Evolutionary conservation across 2,797 vertebrate genomes (phyloP).

Genomic region (Darevskia nairensis): DNA sequence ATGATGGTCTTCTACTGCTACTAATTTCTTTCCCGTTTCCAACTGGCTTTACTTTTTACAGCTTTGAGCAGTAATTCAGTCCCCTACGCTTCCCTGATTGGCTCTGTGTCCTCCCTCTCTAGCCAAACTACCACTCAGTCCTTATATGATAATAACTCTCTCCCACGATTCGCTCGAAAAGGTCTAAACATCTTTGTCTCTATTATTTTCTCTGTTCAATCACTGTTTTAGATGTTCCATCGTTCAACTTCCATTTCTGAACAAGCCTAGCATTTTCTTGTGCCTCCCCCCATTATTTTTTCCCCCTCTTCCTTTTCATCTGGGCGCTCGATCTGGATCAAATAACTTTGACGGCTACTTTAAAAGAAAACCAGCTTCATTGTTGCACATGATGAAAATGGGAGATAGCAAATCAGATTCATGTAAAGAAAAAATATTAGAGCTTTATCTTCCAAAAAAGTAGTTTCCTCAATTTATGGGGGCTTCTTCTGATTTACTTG

Average conservation of each 20-base stretch:
- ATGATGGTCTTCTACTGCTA: slow-evolving; percentile 77
- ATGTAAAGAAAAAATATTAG: slow-evolving; percentile 42
- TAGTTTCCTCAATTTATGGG: slow-evolving; percentile 27
- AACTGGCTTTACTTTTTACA: slow-evolving; percentile 85
- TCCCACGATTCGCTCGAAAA: slow-evolving; percentile 87
- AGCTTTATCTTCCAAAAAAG: slow-evolving; percentile 44
- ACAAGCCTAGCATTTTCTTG: slow-evolving; percentile 72
- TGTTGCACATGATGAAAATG: slow-evolving; percentile 35
- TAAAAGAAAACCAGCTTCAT: slow-evolving; percentile 52
- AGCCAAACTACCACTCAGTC: slow-evolving; percentile 85
- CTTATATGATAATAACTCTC: slow-evolving; percentile 86
- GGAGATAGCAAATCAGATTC: slow-evolving; percentile 45
- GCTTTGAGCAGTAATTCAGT: slow-evolving; percentile 86
- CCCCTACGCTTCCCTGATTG: slow-evolving; percentile 85
- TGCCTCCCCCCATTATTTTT: slow-evolving; percentile 61
- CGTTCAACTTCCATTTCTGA: slow-evolving; percentile 79
- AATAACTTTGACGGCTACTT: slow-evolving; percentile 53
- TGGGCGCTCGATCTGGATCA: slow-evolving; percentile 89
- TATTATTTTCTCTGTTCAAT: slow-evolving; percentile 85
- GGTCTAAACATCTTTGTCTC: slow-evolving; percentile 87
- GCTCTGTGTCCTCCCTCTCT: slow-evolving; percentile 87
- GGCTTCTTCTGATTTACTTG: slow-evolving; percentile 50
- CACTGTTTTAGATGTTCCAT: slow-evolving; percentile 83
- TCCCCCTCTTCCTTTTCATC: slow-evolving; percentile 58
- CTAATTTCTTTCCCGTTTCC: slow-evolving; percentile 85